These are phyloP conservation scores for Lepidotrigona ventralis DNA, from an alignment of 1,140 invertebrate species.

Conservation along the genomic window DNA sequence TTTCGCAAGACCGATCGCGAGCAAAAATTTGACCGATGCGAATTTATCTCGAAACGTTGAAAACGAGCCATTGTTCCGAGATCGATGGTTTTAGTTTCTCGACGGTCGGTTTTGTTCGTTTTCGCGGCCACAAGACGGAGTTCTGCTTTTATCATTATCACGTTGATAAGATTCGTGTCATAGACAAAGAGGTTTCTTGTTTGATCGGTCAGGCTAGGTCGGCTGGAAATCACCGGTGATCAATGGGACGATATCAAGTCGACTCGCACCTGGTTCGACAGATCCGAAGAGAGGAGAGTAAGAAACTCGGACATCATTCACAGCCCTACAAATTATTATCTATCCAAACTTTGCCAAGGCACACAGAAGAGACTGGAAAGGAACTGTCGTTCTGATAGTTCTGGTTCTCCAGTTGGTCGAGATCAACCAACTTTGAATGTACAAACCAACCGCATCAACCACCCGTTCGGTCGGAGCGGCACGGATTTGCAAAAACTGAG, in stretches of 20 bases:
- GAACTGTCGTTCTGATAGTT: no score
- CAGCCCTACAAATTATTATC: not conserved
- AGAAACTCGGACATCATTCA: not conserved
- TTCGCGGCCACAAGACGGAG: not conserved
- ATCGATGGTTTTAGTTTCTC: slow-evolving; percentile 5
- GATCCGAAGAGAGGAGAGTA: not conserved
- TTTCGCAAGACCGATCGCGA: slow-evolving; percentile 6
- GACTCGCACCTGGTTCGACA: not conserved
- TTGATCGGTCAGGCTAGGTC: not conserved
- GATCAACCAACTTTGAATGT: no score
- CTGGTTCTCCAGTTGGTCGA: no score
- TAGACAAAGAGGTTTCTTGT: not conserved
- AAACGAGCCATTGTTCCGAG: not conserved
- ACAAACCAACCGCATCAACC: not conserved
- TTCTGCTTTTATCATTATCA: not conserved
- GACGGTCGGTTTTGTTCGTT: not conserved
- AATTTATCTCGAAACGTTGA: slow-evolving; percentile 2
- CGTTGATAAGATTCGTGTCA: not conserved
- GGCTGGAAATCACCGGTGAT: not conserved
- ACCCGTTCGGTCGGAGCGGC: not conserved
- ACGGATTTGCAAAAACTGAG: not conserved
- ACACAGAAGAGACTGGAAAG: not conserved
- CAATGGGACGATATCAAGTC: not conserved
- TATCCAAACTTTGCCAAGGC: not conserved
- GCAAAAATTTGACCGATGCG: slow-evolving; percentile 43